Evolutionary conservation across 2,113 vertebrate species (phyloP).

Genomic region (Brienomyrus longianalis): DNA sequence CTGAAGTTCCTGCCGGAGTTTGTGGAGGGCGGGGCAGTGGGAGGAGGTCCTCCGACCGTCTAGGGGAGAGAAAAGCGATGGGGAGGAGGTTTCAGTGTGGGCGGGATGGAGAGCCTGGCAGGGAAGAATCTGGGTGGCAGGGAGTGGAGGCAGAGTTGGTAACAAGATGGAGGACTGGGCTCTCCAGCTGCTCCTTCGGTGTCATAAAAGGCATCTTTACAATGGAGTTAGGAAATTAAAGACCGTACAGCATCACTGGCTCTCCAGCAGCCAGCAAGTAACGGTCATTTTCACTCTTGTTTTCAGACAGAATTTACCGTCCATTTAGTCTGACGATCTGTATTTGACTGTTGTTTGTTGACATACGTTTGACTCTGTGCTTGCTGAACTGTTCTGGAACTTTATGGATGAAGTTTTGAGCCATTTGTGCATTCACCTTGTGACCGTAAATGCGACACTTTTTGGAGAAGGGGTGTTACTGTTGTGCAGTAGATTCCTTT

Average conservation of each 20-base stretch:
- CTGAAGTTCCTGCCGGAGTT: background rate
- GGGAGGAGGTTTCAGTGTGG: background rate
- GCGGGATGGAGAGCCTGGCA: background rate
- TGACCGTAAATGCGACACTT: background rate
- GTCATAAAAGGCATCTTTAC: background rate
- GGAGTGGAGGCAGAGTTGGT: background rate
- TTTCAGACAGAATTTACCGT: background rate
- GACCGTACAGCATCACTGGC: background rate
- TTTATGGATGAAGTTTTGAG: background rate
- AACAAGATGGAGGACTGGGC: background rate
- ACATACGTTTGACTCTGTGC: background rate
- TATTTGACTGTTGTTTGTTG: background rate
- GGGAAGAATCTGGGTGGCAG: background rate
- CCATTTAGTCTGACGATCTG: background rate
- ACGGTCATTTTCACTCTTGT: background rate
- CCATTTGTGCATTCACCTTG: background rate
- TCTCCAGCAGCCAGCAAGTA: background rate
- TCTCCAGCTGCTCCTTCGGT: background rate
- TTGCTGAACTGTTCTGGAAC: background rate
- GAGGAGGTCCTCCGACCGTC: background rate
- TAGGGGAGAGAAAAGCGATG: background rate
- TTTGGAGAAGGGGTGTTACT: background rate
- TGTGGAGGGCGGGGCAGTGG: background rate
- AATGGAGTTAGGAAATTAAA: background rate
- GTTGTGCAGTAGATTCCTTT: background rate